Evolutionary conservation across 2,113 vertebrate genomes (phyloP), one percentile per base, ranked within the genome.

Genomic region (Engystomops pustulosus): DNA sequence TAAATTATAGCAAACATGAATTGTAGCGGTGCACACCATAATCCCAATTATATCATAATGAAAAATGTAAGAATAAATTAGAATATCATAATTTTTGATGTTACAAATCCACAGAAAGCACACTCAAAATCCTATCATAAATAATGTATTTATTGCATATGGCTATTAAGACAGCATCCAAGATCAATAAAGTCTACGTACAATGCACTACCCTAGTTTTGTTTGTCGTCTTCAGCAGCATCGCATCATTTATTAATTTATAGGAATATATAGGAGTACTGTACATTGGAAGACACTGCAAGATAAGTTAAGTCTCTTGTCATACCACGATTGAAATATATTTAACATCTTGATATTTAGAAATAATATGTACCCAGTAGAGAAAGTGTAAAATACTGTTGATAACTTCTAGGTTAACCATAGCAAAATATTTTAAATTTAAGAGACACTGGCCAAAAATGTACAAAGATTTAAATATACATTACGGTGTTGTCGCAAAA

Each of bases 101-200:
- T 58, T 36, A 81, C 32, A 71, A 53, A 38, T 70, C 30, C 27
- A 81, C 70, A 82, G 78, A 88, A 90, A 90, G 86, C 0, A 90
- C 23, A 17, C 47, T 67, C 79, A 87, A 87, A 83, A 53, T 87
- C 72, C 84, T 93, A 94, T 96, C 94, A 98, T 97, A 98, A 99
- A 99, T 98, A 97, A 96, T 91, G 91, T 92, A 90, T 90, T 98
- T 99, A 97, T 97, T 99, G 97, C 96, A 95, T 98, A 96, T 97
- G 95, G 95, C 96, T 97, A 96, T 94, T 92, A 90, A 92, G 90
- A 92, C 92, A 92, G 92, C 91, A 93, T 96, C 95, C 95, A 97
- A 93, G 93, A 95, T 96, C 95, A 95, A 94, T 95, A 95, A 95
- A 97, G 92, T 96, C 95, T 96, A 96, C 95, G 95, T 89, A 97